Base-by-base conservation (phyloP, 2,113 vertebrate species). In the Zosterops borbonicus region DNA sequence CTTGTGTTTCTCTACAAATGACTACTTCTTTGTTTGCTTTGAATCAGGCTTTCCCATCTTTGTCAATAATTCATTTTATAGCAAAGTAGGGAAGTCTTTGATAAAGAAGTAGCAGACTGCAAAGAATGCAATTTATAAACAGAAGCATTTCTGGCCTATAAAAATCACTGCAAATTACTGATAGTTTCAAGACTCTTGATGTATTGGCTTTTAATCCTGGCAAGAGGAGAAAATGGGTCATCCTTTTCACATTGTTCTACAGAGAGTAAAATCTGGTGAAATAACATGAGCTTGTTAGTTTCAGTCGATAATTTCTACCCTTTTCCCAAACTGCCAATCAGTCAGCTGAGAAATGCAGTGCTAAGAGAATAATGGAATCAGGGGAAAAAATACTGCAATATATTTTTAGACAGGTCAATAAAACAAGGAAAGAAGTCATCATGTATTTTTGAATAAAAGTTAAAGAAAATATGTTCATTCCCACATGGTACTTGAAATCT, bases 281-380 rank as follows among this genome's bases (percentile, higher is more conserved):
- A 91, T 58, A 94, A 64, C 56, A 92, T 11, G n/a, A 79, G 23
- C 63, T 92, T 95, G 29, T 87, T 89, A 87, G 65, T 62, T 94
- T 76, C 65, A 79, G 58, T 8, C 65, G 41, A 53, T 70, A 95
- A 80, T 89, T 92, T 85, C 58, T 85, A 89, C 16, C 39, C 62
- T 94, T 94, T 87, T 87, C 55, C 60, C 3, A 4, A 91, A 91
- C 16, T 69, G 62, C 80, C 78, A 94, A 78, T 71, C 83, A 91
- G 23, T 83, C 37, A 49, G n/a, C 37, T 85, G 62, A 90, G 78
- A 89, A 95, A 82, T 50, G 33, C 39, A 74, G 11, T 78, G 13
- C 23, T 79, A 83, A 64, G 23, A 76, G 62, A 95, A 92, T 58
- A 95, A 91, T 62, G 53, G 20, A 82, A 69, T 79, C 37, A 64